Evolutionary conservation across 2,888 invertebrate species (phyloP), one percentile per base, ranked within the genome.

Genomic region (Drosophila nr. medialis): DNA sequence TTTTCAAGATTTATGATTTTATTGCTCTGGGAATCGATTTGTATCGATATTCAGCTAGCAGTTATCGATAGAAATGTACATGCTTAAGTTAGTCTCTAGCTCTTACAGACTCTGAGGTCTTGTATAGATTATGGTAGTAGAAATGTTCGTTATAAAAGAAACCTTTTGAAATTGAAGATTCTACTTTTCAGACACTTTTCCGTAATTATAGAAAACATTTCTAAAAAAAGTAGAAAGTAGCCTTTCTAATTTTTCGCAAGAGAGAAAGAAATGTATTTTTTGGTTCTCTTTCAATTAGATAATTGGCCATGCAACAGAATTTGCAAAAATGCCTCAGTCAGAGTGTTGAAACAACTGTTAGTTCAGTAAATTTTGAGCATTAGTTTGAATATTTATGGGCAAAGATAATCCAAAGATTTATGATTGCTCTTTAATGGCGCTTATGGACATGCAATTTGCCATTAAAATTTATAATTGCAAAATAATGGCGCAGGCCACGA

Each of bases 381-480:
- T 40, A 24, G 51, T 29, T 34, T n/a, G 21, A 30, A 55, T 21
- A 36, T 62, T 55, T 13, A 40, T 42, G 51, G 10, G 21, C 8
- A 54, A 45, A 49, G 67, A 70, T 64, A 67, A 66, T 64, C 50
- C 30, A 18, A 71, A 64, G 66, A 86, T 67, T 79, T 75, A 62
- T 60, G 55, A 45, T 30, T 63, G 56, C 38, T 61, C 50, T 68
- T 67, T 54, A 42, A 21, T 27, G 34, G 51, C 64, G 48, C 63
- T 77, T 72, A 65, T 86, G 86, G 66, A 65, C 54, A 67, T 55
- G 66, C 54, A 80, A 83, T 89, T 89, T 74, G 70, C 73, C 63
- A 77, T 85, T 90, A 77, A 86, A 83, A 73, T 86, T 54, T 75
- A 65, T 89, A 89, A 85, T 89, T 86, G 89, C 72, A 72, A 72